Conservation (phyloP, 2,797 vertebrate genomes). For the Enteromius radiatus region DNA sequence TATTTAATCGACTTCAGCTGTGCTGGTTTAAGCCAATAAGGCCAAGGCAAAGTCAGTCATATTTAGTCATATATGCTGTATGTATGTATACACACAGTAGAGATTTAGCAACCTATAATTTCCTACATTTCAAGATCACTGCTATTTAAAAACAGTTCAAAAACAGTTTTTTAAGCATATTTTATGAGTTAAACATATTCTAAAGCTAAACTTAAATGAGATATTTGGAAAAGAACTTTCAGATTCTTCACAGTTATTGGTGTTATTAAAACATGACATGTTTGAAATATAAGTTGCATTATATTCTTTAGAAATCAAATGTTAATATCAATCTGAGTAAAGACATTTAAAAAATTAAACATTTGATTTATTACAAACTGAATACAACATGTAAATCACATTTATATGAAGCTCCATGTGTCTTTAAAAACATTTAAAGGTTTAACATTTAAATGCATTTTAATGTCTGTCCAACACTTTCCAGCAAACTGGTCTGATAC, state of each 20-base stretch:
- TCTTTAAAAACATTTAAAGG: neutral
- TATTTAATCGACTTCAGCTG: constrained; percentile 22
- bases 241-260: too few species aligned
- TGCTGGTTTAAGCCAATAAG: neutral
- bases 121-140: too few species aligned
- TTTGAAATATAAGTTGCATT: neutral
- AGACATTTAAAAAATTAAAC: too few species aligned
- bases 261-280: neutral
- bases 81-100: too few species aligned
- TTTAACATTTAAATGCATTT: constrained; percentile 1
- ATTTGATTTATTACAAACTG: neutral
- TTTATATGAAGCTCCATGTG: neutral
- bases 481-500: neutral
- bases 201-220: too few species aligned
- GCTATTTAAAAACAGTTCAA: too few species aligned
- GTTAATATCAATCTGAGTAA: neutral
- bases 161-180: too few species aligned
- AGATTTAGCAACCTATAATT: too few species aligned
- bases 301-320: neutral
- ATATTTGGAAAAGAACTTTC: too few species aligned
- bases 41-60: neutral
- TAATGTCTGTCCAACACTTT: neutral
- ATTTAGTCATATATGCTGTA: neutral
- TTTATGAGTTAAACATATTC: too few species aligned
- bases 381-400: neutral